Base-by-base conservation (phyloP, 2,113 vertebrate genomes). In the Diphyllodes magnificus region DNA sequence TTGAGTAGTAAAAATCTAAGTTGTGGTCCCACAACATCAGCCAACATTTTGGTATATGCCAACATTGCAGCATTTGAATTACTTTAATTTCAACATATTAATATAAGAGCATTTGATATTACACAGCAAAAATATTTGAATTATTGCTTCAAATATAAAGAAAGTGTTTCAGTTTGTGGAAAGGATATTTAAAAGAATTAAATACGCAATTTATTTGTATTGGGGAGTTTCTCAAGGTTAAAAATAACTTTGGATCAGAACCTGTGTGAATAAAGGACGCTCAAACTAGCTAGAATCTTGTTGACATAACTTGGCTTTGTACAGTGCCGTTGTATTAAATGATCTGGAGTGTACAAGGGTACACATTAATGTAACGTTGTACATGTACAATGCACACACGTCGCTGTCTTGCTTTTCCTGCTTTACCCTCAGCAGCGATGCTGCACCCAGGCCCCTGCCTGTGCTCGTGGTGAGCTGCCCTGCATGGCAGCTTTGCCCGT, bases 351-450 rank as follows among this genome's bases (percentile, higher is more conserved):
- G 7, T 27, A 6, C 4, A 31, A 15, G 50, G 10, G 5, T 49
- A 5, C 27, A 40, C 45, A 49, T 50, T 17, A 51, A 7, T 12
- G 1, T 5, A 57, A 30, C 16, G 7, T 12, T 17, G n/a, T 25
- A 25, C 23, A 17, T 25, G 57, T 12, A 37, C 44, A 12, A 11
- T 3, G 15, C 4, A 15, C 25, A 23, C 11, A 17, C 0, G 0
- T 59, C 9, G 10, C 39, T 71, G 24, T 10, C 44, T 60, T 1
- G 4, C 23, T 25, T 68, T 51, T 64, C 7, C 11, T 14, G 31
- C 59, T 37, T 54, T 2, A 0, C 19, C 24, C 47, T 76, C 28
- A 13, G 57, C 71, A 82, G n/a, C 0, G 0, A 27, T 60, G 39
- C 69, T 87, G 47, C 2, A 1, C 31, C 61, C 88, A 71, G 65